A percentile compares a stretch with the other conserved stretches of the same genome.
Conservation (phyloP, 1,140 invertebrate genomes). For the Drosophila nasuta region DNA sequence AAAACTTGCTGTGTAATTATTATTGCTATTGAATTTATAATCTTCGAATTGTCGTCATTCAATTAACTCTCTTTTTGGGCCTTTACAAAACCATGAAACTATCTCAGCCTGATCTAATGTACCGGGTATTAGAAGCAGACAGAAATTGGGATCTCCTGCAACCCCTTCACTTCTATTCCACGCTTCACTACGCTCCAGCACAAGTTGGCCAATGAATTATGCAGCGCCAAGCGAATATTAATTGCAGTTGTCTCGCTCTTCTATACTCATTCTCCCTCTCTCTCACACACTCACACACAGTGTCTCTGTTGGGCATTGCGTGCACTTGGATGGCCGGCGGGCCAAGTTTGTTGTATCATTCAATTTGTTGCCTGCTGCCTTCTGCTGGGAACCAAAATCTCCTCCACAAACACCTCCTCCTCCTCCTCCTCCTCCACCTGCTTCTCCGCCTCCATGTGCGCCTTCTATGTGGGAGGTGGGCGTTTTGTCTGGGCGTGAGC, state of each 20-base stretch:
- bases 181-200: not conserved
- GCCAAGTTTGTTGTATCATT: conserved; percentile 61
- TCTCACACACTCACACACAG: conserved; percentile 13
- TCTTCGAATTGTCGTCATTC: too few relatives aligned
- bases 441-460: too few relatives aligned
- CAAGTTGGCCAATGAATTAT: conserved; percentile 45
- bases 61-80: too few relatives aligned
- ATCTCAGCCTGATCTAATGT: too few relatives aligned
- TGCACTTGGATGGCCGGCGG: conserved; percentile 34
- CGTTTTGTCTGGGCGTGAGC: conserved; percentile 50
- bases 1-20: too few relatives aligned
- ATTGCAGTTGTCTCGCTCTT: conserved; percentile 46
- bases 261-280: not conserved
- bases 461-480: conserved; percentile 34
- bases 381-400: conserved; percentile 2
- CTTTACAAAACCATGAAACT: too few relatives aligned
- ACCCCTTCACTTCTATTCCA: not conserved
- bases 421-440: too few relatives aligned
- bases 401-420: not conserved
- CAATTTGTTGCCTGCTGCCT: conserved; percentile 50
- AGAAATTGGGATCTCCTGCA: not conserved
- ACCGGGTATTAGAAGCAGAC: conserved; percentile 33
- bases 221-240: conserved; percentile 54
- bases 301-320: conserved; percentile 46
- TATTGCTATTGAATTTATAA: too few relatives aligned